These are phyloP conservation scores for Sebastolobus altivelis DNA, from an alignment of 2,797 vertebrate genomes.

Conservation along the genomic window DNA sequence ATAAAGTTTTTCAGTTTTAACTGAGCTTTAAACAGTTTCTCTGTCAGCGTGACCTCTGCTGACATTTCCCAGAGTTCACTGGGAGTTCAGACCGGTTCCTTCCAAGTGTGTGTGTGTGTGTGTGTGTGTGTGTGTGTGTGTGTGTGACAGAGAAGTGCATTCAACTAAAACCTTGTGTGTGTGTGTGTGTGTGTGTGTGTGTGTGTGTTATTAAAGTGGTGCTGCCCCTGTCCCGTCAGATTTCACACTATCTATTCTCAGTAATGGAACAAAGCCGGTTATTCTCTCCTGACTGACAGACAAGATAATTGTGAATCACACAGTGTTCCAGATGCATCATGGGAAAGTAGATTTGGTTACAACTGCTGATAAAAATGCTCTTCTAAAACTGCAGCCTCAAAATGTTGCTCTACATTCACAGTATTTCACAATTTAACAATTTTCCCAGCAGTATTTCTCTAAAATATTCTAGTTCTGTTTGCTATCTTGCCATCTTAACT, in stretches of 20 bases:
- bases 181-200: conserved; percentile 15
- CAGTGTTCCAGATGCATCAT: conserved; percentile 18
- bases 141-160: background rate
- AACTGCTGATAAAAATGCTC: background rate
- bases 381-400: background rate
- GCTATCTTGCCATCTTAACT: background rate
- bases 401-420: background rate
- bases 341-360: conserved; percentile 18
- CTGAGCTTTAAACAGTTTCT: background rate
- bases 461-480: background rate
- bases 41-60: background rate
- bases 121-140: conserved; percentile 17
- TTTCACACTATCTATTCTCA: conserved; percentile 54
- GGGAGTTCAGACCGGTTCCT: background rate
- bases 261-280: conserved; percentile 21
- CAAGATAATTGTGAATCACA: conserved; percentile 1
- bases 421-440: background rate
- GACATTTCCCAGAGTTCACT: conserved; percentile 25
- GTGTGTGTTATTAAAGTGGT: background rate
- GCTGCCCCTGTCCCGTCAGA: conserved; percentile 44
- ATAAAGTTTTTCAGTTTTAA: background rate
- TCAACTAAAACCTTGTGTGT: background rate
- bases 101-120: conserved; percentile 8
- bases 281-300: background rate
- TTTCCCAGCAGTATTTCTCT: no score